phyloP scores from a whole-genome alignment of 2,888 invertebrate genomes.

The Eristalis pertinax region DNA sequence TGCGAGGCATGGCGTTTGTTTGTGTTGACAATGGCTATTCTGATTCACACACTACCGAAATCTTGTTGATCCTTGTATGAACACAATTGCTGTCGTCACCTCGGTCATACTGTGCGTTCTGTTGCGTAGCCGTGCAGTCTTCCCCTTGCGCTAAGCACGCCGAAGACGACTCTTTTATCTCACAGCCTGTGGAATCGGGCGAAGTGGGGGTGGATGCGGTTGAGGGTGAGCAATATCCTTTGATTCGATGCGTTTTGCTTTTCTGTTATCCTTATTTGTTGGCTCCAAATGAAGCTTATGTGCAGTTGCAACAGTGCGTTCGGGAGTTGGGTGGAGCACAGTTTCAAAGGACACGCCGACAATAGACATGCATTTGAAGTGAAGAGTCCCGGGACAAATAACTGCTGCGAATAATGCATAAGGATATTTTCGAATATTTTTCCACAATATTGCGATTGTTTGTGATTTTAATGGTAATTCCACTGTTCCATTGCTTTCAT shows the following conservation, averaged over 20 bases:
- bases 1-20: neutral
- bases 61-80: neutral
- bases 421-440: slow-evolving; percentile 51
- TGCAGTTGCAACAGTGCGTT: neutral
- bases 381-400: slow-evolving; percentile 15
- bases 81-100: neutral
- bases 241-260: slow-evolving; percentile 12
- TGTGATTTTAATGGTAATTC: slow-evolving; percentile 49
- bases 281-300: slow-evolving; percentile 10
- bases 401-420: slow-evolving; percentile 57
- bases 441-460: slow-evolving; percentile 37
- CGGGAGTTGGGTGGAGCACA: neutral
- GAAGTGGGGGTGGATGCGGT: neutral
- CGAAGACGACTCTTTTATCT: neutral
- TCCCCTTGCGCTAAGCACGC: neutral
- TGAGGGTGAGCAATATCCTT: slow-evolving; percentile 6
- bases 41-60: slow-evolving; percentile 20
- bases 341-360: slow-evolving; percentile 31
- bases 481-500: neutral
- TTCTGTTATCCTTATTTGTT: neutral
- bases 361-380: slow-evolving; percentile 20
- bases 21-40: slow-evolving; percentile 19
- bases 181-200: neutral
- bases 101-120: neutral
- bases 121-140: neutral